A percentile compares a stretch with the other conserved stretches of the same genome.
Conservation (phyloP, 2,888 invertebrate species). For the Drosophila melanosoma region DNA sequence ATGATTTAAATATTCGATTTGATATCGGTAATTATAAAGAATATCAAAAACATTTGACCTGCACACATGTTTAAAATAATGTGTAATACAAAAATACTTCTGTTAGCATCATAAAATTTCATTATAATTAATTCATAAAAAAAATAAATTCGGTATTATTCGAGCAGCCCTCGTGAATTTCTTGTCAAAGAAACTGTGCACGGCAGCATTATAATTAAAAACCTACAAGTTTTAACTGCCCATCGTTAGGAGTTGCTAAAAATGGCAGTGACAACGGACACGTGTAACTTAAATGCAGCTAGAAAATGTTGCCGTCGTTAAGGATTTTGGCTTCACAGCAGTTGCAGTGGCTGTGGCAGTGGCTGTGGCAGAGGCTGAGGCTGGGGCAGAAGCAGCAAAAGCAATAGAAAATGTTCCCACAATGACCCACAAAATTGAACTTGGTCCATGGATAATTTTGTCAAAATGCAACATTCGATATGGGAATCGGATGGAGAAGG, state of each 20-base stretch:
- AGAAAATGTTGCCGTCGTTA: constrained; percentile 35
- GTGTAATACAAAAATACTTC: background rate
- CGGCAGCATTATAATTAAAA: constrained; percentile 69
- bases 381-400: no score
- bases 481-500: constrained; percentile 18
- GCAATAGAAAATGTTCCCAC: constrained; percentile 13
- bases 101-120: background rate
- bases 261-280: constrained; percentile 62
- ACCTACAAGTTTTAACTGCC: constrained; percentile 56
- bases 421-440: constrained; percentile 65
- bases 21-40: background rate
- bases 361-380: background rate
- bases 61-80: background rate
- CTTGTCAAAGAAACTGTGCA: constrained; percentile 11
- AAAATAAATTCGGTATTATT: background rate
- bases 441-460: constrained; percentile 69
- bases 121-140: background rate
- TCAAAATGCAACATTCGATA: constrained; percentile 70
- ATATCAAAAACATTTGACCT: rapidly evolving
- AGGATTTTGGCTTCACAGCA: constrained; percentile 23
- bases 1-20: background rate
- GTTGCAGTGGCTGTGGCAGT: background rate
- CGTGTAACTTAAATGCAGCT: constrained; percentile 54
- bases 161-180: constrained; percentile 16
- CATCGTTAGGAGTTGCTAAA: constrained; percentile 56